phyloP scores from a whole-genome alignment of 2,888 invertebrate genomes.

The Oeneis ivallda region DNA sequence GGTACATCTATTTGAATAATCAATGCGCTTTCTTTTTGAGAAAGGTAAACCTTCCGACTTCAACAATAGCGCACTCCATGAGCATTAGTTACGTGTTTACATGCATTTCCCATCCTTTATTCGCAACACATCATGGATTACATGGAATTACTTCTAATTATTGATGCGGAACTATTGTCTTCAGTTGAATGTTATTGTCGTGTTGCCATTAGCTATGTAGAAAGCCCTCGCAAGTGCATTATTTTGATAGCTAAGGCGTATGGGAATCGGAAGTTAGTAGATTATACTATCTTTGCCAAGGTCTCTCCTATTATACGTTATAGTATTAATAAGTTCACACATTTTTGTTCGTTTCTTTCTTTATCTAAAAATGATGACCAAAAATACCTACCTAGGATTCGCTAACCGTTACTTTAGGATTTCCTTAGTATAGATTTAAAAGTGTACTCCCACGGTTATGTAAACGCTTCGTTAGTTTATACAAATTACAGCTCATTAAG shows the following conservation, averaged over 20 bases:
- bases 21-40: conserved; percentile 1
- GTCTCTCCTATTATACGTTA: conserved; percentile 17
- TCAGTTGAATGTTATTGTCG: conserved; percentile 50
- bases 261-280: conserved; percentile 42
- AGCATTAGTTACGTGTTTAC: conserved; percentile 7
- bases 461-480: no score
- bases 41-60: neutral
- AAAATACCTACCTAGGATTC: no score
- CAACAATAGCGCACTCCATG: conserved; percentile 4
- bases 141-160: conserved; percentile 37
- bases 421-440: no score
- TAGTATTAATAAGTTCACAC: conserved; percentile 17
- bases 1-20: neutral
- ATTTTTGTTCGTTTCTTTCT: conserved; percentile 5
- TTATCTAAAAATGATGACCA: neutral
- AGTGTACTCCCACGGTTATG: no score
- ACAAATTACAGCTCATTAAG: no score
- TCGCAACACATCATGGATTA: conserved; percentile 2
- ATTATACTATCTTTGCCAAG: conserved; percentile 23
- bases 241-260: conserved; percentile 46
- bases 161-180: conserved; percentile 58
- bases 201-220: conserved; percentile 50
- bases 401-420: no score
- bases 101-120: conserved; percentile 11
- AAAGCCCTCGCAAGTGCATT: conserved; percentile 50